Conservation (phyloP, 1,140 invertebrate genomes). For the Pygmarrhopalites habei region DNA sequence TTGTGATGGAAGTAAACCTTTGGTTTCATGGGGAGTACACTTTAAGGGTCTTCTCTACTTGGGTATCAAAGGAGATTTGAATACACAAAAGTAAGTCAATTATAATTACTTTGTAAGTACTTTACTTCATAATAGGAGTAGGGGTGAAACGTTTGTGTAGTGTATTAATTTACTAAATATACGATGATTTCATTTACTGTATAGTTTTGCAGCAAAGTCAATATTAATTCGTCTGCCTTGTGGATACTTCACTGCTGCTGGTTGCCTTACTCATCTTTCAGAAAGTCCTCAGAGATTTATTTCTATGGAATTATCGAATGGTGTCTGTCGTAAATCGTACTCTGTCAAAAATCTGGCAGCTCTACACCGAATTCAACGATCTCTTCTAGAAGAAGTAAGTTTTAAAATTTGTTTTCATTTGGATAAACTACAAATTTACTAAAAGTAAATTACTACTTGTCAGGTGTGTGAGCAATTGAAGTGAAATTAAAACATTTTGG, state of each 20-base stretch:
- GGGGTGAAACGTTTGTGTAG: too few species aligned
- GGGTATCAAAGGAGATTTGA: slow-evolving; percentile 54
- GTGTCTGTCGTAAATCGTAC: slow-evolving; percentile 37
- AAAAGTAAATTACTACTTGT: not conserved
- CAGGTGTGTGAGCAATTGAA: not conserved
- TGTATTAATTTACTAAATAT: too few species aligned
- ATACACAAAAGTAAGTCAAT: slow-evolving; percentile 61
- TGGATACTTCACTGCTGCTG: slow-evolving; percentile 59
- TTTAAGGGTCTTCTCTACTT: slow-evolving; percentile 72
- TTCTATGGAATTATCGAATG: not conserved
- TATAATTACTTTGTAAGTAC: too few species aligned
- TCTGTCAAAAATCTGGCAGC: slow-evolving; percentile 23
- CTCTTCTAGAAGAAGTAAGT: slow-evolving; percentile 35
- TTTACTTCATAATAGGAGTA: too few species aligned
- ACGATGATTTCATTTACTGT: too few species aligned
- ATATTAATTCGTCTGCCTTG: slow-evolving; percentile 80
- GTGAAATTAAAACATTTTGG: not conserved
- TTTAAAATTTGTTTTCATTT: not conserved
- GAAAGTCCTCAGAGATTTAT: not conserved
- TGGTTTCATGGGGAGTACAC: slow-evolving; percentile 63
- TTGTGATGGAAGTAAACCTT: slow-evolving; percentile 38
- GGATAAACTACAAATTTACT: not conserved
- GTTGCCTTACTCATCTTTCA: not conserved
- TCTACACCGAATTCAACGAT: slow-evolving; percentile 28
- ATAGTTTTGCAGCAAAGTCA: slow-evolving; percentile 67